phyloP scores from a whole-genome alignment of 1,140 invertebrate genomes.

The Euura saliciscinereae region DNA sequence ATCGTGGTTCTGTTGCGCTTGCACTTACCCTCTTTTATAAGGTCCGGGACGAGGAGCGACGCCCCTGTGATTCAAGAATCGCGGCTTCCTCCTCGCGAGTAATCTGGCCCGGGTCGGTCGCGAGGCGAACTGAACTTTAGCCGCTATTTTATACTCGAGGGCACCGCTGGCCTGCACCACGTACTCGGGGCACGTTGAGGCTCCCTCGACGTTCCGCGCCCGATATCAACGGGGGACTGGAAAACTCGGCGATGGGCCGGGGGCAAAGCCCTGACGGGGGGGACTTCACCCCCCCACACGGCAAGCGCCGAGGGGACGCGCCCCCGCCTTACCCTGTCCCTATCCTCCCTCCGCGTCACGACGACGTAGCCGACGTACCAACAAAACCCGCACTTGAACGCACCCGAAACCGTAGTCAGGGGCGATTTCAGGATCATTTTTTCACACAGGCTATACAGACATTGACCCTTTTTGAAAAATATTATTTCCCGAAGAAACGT shows the following conservation, averaged over 20 bases:
- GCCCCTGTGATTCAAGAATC: too few species aligned
- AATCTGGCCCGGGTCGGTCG: slow-evolving; percentile 2
- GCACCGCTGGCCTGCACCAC: slow-evolving; percentile 3
- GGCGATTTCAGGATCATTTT: slow-evolving; percentile 2
- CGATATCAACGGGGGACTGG: slow-evolving; percentile 56
- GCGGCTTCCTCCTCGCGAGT: not conserved
- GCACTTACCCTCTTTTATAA: too few species aligned
- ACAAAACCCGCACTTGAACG: not conserved
- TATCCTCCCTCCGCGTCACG: slow-evolving; percentile 24
- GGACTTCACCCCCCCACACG: slow-evolving; percentile 32
- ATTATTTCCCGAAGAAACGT: too few species aligned
- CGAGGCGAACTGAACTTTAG: slow-evolving; percentile 1
- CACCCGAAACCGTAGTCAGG: slow-evolving; percentile 1
- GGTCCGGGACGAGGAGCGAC: too few species aligned
- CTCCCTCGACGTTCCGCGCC: slow-evolving; percentile 54
- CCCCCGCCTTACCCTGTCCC: slow-evolving; percentile 22
- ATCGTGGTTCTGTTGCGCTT: too few species aligned
- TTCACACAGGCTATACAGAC: not conserved
- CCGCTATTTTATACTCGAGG: not conserved
- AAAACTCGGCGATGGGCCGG: slow-evolving; percentile 17
- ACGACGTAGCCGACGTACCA: not conserved
- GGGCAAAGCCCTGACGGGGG: slow-evolving; percentile 43
- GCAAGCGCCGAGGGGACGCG: slow-evolving; percentile 27
- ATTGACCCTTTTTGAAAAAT: too few species aligned
- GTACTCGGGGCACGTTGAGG: slow-evolving; percentile 33